Percentiles rank a stretch among this genome's conserved stretches.
Evolutionary conservation across 2,888 invertebrate genomes (phyloP).

Genomic region (Hemithea aestivaria): DNA sequence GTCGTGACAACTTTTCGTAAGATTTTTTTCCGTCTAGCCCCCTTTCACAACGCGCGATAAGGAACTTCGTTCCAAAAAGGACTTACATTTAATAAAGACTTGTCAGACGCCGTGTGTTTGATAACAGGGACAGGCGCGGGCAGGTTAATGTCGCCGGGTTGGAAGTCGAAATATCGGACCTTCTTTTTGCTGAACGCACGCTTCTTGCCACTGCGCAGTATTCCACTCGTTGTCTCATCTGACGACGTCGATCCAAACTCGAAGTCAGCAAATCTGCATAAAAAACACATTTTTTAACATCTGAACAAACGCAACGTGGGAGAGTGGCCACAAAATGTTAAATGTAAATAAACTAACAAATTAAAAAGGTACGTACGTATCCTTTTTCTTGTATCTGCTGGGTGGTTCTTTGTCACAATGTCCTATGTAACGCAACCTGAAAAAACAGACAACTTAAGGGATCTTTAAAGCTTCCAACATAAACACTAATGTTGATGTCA

Average conservation of each 20-base stretch:
- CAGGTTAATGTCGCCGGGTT: conserved; percentile 52
- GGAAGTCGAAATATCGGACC: conserved; percentile 54
- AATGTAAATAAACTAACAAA: too few relatives aligned
- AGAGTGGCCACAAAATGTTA: too few relatives aligned
- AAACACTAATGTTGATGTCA: too few relatives aligned
- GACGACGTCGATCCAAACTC: conserved; percentile 38
- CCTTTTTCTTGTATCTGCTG: conserved; percentile 20
- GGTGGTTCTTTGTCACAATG: conserved; percentile 53
- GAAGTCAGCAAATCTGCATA: conserved; percentile 25
- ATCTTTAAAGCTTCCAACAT: not conserved
- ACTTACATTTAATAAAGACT: conserved; percentile 58
- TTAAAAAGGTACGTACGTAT: too few relatives aligned
- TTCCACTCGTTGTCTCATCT: conserved; percentile 32
- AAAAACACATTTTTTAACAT: too few relatives aligned
- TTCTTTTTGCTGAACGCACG: conserved; percentile 32
- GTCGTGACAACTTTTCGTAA: too few relatives aligned
- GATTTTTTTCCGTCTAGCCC: too few relatives aligned
- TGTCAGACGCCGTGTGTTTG: conserved; percentile 55
- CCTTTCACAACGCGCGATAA: too few relatives aligned
- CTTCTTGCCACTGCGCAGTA: conserved; percentile 31
- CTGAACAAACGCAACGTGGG: too few relatives aligned
- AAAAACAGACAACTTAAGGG: conserved; percentile 25
- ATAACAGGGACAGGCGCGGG: conserved; percentile 47
- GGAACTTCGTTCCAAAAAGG: too few relatives aligned
- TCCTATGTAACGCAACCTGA: conserved; percentile 58